Evolutionary conservation across 2,113 vertebrate genomes (phyloP).

Genomic region (Sylvia atricapilla): DNA sequence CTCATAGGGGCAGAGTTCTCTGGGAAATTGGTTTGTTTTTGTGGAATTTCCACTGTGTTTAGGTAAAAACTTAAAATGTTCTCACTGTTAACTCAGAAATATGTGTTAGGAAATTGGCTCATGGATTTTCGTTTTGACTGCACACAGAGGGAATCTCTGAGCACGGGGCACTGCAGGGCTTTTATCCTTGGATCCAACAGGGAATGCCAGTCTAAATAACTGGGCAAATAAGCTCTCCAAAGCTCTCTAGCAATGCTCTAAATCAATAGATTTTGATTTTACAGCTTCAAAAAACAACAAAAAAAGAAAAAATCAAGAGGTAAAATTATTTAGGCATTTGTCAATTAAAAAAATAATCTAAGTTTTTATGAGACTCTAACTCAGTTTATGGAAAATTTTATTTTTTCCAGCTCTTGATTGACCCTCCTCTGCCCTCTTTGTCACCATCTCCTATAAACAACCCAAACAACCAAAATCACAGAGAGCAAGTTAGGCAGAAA

Average conservation of each 20-base stretch:
- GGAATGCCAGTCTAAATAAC: neutral
- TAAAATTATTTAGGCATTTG: neutral
- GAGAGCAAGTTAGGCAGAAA: neutral
- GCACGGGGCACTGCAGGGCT: fast-evolving
- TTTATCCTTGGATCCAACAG: neutral
- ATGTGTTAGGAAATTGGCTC: neutral
- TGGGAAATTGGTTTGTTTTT: neutral
- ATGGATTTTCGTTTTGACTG: neutral
- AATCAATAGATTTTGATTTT: neutral
- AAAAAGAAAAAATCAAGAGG: neutral
- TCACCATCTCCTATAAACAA: neutral
- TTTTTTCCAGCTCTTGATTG: neutral
- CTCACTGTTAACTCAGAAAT: neutral
- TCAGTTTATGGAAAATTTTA: neutral
- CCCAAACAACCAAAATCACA: neutral
- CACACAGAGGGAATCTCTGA: neutral
- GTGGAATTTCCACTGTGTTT: neutral
- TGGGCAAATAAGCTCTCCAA: neutral
- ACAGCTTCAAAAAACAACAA: neutral
- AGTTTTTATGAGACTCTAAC: neutral
- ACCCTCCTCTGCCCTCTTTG: neutral
- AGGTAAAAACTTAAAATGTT: fast-evolving
- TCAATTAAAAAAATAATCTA: neutral
- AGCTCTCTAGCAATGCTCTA: neutral
- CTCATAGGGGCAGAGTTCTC: neutral